Conservation (phyloP, 1,140 invertebrate genomes). For the Acromyrmex echinatior region DNA sequence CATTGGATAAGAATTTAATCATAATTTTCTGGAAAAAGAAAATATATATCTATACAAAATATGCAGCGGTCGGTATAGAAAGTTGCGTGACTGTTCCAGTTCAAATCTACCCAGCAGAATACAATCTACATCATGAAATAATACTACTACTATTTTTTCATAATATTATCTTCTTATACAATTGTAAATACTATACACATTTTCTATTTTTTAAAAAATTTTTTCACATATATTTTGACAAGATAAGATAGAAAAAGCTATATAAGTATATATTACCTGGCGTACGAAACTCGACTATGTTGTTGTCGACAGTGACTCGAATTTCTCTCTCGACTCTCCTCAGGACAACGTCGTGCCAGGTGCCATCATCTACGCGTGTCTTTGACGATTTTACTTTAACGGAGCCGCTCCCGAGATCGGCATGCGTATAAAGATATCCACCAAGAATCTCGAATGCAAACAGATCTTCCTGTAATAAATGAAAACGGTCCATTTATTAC, state of each 20-base stretch:
- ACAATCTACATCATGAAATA: no score
- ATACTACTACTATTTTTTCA: no score
- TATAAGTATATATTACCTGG: slow-evolving; percentile 88
- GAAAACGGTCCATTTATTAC: not conserved
- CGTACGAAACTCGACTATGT: slow-evolving; percentile 95
- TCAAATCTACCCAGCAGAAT: no score
- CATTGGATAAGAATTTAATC: no score
- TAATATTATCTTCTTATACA: no score
- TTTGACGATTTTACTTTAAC: slow-evolving; percentile 94
- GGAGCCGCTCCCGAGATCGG: slow-evolving; percentile 96
- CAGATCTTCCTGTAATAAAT: slow-evolving; percentile 91
- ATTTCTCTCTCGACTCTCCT: slow-evolving; percentile 93
- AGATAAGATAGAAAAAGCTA: not conserved
- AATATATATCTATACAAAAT: no score
- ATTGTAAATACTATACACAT: not conserved
- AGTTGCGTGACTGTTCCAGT: no score
- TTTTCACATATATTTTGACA: not conserved
- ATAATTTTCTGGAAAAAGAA: no score
- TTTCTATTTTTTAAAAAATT: not conserved
- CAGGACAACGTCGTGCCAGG: slow-evolving; percentile 96
- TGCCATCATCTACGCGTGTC: slow-evolving; percentile 94
- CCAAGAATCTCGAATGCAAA: slow-evolving; percentile 98
- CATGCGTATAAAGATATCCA: slow-evolving; percentile 96
- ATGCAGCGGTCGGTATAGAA: no score
- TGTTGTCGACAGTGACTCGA: slow-evolving; percentile 95